These are phyloP conservation scores for Monochamus alternatus DNA, from an alignment of 2,888 invertebrate genomes.

Conservation along the genomic window DNA sequence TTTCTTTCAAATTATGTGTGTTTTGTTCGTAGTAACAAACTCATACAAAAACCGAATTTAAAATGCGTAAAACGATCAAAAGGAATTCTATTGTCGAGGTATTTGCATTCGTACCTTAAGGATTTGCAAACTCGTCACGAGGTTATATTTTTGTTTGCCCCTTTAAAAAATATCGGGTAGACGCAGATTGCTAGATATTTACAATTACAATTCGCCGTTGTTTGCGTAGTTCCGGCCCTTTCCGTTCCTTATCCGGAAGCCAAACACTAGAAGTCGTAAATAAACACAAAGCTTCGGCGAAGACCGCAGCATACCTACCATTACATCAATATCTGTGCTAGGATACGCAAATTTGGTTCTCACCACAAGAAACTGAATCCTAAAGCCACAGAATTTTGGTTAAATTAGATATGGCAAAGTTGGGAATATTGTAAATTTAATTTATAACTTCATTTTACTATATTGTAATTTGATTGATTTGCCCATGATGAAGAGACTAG, in stretches of 20 bases:
- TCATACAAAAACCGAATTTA: no score
- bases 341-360: slow-evolving; percentile 2
- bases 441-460: no score
- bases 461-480: no score
- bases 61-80: no score
- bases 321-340: slow-evolving; percentile 5
- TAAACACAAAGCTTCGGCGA: slow-evolving; percentile 51
- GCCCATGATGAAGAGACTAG: no score
- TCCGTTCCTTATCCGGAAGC: slow-evolving; percentile 43
- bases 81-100: no score
- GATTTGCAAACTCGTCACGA: not conserved
- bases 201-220: slow-evolving; percentile 61
- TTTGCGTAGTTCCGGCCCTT: slow-evolving; percentile 49
- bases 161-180: slow-evolving; percentile 14
- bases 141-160: not conserved
- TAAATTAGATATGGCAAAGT: not conserved
- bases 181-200: slow-evolving; percentile 52
- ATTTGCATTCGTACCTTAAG: no score
- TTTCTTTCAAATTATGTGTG: no score
- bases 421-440: not conserved
- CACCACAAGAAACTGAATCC: not conserved
- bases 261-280: slow-evolving; percentile 61
- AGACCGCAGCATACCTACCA: slow-evolving; percentile 7
- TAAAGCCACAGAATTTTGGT: not conserved
- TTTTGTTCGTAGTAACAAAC: no score